A percentile compares a stretch with the other conserved stretches of the same genome.
Evolutionary conservation across 2,888 invertebrate species (phyloP).

Genomic region (Parnassius orleans): DNA sequence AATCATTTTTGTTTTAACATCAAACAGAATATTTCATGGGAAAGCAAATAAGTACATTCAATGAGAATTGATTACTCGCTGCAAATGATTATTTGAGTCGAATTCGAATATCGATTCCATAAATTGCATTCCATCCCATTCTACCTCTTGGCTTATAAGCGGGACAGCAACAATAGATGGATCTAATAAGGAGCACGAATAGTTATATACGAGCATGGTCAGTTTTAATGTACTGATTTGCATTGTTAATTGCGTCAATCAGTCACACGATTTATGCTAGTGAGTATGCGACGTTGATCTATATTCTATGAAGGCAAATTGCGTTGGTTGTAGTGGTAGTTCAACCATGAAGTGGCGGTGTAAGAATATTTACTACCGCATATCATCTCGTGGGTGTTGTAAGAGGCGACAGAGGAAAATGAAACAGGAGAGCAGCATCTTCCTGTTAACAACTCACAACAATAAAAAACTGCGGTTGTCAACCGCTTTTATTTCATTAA

Average conservation of each 20-base stretch:
- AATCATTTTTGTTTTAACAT: too few species aligned
- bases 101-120: constrained; percentile 30
- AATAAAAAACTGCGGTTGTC: too few species aligned
- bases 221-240: constrained; percentile 32
- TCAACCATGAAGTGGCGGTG: too few species aligned
- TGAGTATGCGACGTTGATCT: neutral
- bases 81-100: constrained; percentile 27
- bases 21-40: constrained; percentile 8
- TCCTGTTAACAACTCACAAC: too few species aligned
- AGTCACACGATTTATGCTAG: constrained; percentile 6
- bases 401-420: too few species aligned
- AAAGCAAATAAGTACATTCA: constrained; percentile 14
- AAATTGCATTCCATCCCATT: constrained; percentile 18
- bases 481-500: too few species aligned
- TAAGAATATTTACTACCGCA: too few species aligned
- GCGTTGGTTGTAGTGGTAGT: neutral
- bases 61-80: constrained; percentile 28
- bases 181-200: constrained; percentile 26
- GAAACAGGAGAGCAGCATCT: too few species aligned
- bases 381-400: too few species aligned
- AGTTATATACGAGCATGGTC: constrained; percentile 17
- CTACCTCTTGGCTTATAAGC: neutral
- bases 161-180: constrained; percentile 16
- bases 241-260: constrained; percentile 31
- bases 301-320: neutral